Evolutionary conservation across 2,888 invertebrate species (phyloP).

Genomic region (Tolmerus cingulatus): DNA sequence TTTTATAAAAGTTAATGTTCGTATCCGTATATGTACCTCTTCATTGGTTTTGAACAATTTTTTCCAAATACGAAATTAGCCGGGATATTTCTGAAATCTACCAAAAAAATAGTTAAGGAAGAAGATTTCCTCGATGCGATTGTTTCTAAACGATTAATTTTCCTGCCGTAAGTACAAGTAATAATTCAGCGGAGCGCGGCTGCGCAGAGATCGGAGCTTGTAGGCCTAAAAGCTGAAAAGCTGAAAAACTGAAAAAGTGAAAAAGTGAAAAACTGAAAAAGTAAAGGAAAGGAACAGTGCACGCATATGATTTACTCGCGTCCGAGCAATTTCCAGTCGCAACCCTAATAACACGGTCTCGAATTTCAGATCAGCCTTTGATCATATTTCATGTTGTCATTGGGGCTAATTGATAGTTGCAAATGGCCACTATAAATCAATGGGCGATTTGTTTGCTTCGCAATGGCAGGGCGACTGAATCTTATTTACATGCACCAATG

Average conservation of each 20-base stretch:
- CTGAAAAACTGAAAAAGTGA: neutral
- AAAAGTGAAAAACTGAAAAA: neutral
- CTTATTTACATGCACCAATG: constrained; percentile 31
- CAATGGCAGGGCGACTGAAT: constrained; percentile 9
- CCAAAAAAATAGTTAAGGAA: neutral
- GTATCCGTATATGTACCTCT: no score
- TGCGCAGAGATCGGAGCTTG: neutral
- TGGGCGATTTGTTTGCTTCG: constrained; percentile 33
- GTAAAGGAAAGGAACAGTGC: neutral
- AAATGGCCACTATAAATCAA: constrained; percentile 47
- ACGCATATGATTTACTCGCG: neutral
- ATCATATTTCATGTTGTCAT: constrained; percentile 54
- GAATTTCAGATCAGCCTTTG: constrained; percentile 51
- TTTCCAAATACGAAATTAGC: no score
- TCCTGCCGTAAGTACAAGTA: neutral
- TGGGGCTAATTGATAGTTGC: constrained; percentile 53
- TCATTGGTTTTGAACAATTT: no score
- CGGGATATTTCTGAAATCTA: no score
- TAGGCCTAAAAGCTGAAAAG: neutral
- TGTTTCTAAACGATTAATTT: neutral
- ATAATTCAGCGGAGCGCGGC: neutral
- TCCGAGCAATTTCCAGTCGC: constrained; percentile 26
- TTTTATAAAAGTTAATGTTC: no score
- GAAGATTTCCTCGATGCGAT: neutral
- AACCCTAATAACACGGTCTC: constrained; percentile 52